These are phyloP conservation scores for Scomber scombrus DNA, from an alignment of 2,113 vertebrate species.

Conservation along the genomic window DNA sequence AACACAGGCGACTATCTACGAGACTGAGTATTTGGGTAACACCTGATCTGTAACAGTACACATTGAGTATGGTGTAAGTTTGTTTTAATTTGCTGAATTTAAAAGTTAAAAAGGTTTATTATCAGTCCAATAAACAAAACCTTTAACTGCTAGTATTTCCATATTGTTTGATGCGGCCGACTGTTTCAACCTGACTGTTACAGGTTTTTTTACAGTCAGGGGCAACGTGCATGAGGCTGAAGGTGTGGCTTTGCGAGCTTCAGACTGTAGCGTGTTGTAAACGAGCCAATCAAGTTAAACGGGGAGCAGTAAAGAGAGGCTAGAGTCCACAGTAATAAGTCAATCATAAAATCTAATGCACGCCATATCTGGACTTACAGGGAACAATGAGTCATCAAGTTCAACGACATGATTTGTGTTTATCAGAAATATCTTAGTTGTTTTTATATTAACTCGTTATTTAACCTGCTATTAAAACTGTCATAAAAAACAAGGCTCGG, in stretches of 20 bases:
- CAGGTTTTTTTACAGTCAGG: constrained; percentile 16
- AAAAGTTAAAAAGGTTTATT: neutral
- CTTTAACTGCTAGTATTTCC: neutral
- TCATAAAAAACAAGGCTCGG: constrained; percentile 59
- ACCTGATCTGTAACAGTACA: neutral
- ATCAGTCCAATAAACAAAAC: neutral
- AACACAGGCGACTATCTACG: constrained; percentile 2
- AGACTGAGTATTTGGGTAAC: neutral
- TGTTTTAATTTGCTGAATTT: neutral
- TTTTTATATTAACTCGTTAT: neutral
- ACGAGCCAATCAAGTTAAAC: constrained; percentile 51
- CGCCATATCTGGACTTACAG: constrained; percentile 24
- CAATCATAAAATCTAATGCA: constrained; percentile 65
- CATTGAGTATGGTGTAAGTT: neutral
- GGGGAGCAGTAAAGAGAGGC: constrained; percentile 60
- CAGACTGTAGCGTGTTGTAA: constrained; percentile 38
- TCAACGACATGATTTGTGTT: constrained; percentile 19
- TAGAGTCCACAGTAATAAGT: constrained; percentile 68
- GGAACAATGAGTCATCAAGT: constrained; percentile 44
- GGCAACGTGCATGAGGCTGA: constrained; percentile 7
- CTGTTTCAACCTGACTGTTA: constrained; percentile 13
- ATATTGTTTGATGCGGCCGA: neutral
- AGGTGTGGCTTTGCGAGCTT: constrained; percentile 20
- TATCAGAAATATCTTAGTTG: neutral
- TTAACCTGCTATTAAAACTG: neutral